Conservation (phyloP, 1,140 invertebrate species). For the Globodera ellingtonae region DNA sequence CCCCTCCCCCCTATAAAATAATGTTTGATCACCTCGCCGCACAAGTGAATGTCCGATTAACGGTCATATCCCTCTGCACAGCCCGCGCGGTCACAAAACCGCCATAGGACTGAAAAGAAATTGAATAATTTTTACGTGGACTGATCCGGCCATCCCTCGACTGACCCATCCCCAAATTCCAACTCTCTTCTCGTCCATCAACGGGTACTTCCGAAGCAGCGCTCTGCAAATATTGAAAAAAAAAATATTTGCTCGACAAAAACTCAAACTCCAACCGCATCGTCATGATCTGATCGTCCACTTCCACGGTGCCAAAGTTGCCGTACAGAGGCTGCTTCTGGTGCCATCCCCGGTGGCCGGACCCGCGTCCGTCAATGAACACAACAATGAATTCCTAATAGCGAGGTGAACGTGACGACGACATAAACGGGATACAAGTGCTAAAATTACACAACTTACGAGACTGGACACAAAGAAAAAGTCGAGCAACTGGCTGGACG, state of each 20-base stretch:
- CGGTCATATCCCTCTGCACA: conserved; percentile 46
- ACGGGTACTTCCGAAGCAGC: conserved; percentile 45
- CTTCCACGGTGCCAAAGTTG: conserved; percentile 62
- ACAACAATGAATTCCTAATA: conserved; percentile 53
- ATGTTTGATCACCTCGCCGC: conserved; percentile 35
- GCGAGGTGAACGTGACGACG: not conserved
- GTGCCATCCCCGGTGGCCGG: conserved; percentile 56
- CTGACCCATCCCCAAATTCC: conserved; percentile 61
- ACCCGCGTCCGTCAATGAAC: conserved; percentile 60
- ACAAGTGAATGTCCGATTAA: conserved; percentile 56
- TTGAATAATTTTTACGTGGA: conserved; percentile 1
- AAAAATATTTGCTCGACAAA: not conserved
- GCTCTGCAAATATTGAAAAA: conserved; percentile 37
- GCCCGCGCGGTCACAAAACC: conserved; percentile 57
- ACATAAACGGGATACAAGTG: not conserved
- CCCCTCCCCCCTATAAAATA: not conserved
- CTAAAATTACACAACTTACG: not conserved
- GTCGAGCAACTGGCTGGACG: conserved; percentile 39
- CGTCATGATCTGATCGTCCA: conserved; percentile 61
- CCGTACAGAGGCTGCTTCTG: conserved; percentile 58
- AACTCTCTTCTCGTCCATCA: conserved; percentile 51
- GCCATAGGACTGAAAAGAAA: conserved; percentile 53
- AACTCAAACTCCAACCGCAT: conserved; percentile 33
- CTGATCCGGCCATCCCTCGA: not conserved
- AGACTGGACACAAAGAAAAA: conserved; percentile 51